Conservation (phyloP, 2,797 vertebrate genomes). For the Amniataba percoides region DNA sequence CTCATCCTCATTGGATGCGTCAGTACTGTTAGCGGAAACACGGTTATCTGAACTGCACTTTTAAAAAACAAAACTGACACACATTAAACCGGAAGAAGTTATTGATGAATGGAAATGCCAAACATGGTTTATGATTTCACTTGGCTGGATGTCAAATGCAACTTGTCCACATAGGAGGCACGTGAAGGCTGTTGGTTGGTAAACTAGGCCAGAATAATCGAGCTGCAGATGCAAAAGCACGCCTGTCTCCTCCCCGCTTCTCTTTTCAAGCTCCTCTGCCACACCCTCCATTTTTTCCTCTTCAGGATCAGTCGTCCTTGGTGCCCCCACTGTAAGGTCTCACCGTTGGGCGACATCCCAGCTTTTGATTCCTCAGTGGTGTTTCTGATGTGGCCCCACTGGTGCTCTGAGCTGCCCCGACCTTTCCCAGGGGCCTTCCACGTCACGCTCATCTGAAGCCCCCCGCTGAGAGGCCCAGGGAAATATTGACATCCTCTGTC, state of each 20-base stretch:
- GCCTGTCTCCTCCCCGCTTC: neutral
- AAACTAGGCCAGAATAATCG: slow-evolving; percentile 7
- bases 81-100: neutral
- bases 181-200: neutral
- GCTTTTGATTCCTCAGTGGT: slow-evolving; percentile 54
- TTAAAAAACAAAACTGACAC: neutral
- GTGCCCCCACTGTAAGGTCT: slow-evolving; percentile 25
- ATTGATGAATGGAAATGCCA: neutral
- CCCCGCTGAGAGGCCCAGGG: slow-evolving; percentile 19
- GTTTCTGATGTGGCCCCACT: slow-evolving; percentile 30
- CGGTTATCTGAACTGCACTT: neutral
- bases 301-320: slow-evolving; percentile 12
- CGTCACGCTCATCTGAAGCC: slow-evolving; percentile 54
- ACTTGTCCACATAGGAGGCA: neutral
- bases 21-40: neutral
- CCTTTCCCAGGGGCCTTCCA: slow-evolving; percentile 45
- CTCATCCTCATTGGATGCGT: neutral
- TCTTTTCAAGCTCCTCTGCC: slow-evolving; percentile 1
- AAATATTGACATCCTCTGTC: slow-evolving; percentile 37
- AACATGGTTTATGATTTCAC: slow-evolving; percentile 1
- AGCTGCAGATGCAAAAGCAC: slow-evolving; percentile 9
- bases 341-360: slow-evolving; percentile 26
- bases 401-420: slow-evolving; percentile 37
- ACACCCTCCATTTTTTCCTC: neutral
- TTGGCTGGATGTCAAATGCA: slow-evolving; percentile 11